phyloP scores from a whole-genome alignment of 2,113 vertebrate species.

The Microcebus murinus region DNA sequence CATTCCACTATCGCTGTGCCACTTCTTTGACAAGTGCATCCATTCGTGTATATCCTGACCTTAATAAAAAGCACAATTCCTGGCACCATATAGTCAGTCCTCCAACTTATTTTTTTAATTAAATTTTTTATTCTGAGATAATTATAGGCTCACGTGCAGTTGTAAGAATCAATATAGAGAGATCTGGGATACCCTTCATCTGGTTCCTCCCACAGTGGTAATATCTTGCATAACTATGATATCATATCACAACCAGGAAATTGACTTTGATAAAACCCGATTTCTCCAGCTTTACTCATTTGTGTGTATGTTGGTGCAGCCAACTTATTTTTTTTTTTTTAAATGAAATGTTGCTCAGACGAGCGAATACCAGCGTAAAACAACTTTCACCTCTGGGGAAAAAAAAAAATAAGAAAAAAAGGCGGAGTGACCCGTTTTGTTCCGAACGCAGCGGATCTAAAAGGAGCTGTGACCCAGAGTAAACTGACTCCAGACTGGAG shows the following conservation, averaged over 20 bases:
- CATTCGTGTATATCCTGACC: background rate
- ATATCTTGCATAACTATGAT: accelerated
- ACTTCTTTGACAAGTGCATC: background rate
- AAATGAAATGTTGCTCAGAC: background rate
- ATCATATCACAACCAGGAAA: background rate
- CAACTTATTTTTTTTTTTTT: background rate
- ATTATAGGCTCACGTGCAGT: background rate
- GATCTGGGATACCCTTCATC: accelerated
- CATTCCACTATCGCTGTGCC: background rate
- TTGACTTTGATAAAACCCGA: accelerated
- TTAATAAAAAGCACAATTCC: background rate
- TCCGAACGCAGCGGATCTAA: background rate
- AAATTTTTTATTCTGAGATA: background rate
- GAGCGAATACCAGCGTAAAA: background rate
- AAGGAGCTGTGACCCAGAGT: background rate
- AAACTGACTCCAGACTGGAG: background rate
- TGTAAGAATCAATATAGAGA: too few relatives aligned
- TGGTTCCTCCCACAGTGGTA: accelerated
- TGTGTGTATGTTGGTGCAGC: background rate
- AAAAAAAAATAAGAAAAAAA: background rate
- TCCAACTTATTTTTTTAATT: background rate
- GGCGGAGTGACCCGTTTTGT: background rate
- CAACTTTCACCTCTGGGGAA: background rate
- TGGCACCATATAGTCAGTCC: background rate
- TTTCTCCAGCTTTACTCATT: background rate